Evolutionary conservation across 2,113 vertebrate genomes (phyloP).

Genomic region (Crotalus tigris): DNA sequence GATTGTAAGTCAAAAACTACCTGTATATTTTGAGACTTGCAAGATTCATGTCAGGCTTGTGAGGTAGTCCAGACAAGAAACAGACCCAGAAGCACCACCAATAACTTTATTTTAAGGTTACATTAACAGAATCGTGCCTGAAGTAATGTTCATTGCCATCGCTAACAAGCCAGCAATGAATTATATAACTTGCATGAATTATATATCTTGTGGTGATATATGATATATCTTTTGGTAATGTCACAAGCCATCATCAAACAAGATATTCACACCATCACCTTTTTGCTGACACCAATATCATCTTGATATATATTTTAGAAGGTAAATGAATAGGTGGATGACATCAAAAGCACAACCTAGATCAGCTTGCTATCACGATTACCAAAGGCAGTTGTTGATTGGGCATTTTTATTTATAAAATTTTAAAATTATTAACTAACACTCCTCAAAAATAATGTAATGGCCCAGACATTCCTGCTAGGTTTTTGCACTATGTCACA

Average conservation of each 20-base stretch:
- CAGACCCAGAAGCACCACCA: background rate
- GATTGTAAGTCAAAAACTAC: background rate
- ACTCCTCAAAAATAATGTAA: background rate
- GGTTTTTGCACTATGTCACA: background rate
- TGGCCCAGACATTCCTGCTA: background rate
- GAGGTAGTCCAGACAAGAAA: background rate
- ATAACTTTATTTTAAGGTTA: background rate
- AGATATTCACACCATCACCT: background rate
- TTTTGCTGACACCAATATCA: background rate
- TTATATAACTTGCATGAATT: background rate
- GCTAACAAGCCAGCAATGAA: background rate
- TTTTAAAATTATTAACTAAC: background rate
- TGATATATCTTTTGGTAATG: background rate
- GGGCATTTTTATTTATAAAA: background rate
- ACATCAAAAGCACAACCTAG: background rate
- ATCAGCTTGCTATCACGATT: background rate
- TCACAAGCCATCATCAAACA: background rate
- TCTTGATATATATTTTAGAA: background rate
- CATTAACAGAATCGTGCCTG: background rate
- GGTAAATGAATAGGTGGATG: background rate
- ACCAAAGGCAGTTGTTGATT: background rate
- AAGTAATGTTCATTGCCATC: background rate
- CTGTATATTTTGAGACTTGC: background rate
- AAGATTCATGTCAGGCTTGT: background rate
- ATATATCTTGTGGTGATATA: background rate